Conservation (phyloP, 2,797 vertebrate species). For the Characodon lateralis region DNA sequence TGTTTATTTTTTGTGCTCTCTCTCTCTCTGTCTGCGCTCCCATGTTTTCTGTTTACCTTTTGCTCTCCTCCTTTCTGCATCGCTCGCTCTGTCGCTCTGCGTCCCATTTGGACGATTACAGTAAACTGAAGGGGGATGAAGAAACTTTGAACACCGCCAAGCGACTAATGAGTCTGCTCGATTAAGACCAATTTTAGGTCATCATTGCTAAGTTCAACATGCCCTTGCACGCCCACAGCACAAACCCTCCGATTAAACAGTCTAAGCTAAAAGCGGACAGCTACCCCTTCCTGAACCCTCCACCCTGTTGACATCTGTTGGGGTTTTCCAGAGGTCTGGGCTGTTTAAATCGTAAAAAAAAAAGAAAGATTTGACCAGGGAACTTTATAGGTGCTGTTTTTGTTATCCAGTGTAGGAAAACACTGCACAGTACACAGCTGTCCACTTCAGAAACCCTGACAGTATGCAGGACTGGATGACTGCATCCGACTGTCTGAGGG, state of each 20-base stretch:
- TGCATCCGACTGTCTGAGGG: conserved; percentile 37
- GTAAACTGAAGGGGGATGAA: conserved; percentile 63
- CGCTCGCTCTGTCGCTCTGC: conserved; percentile 22
- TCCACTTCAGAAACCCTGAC: conserved; percentile 22
- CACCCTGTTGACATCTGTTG: conserved; percentile 67
- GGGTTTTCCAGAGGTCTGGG: conserved; percentile 59
- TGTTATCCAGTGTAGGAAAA: conserved; percentile 24
- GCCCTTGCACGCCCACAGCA: conserved; percentile 67
- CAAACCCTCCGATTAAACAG: conserved; percentile 59
- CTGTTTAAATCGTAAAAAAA: conserved; percentile 25
- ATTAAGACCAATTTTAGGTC: conserved; percentile 80
- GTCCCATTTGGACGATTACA: conserved; percentile 75
- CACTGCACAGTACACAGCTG: conserved; percentile 2
- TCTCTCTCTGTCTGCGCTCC: conserved; percentile 15
- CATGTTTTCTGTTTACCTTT: conserved; percentile 48
- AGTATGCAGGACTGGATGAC: conserved; percentile 20
- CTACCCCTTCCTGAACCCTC: conserved; percentile 68
- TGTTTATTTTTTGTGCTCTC: conserved; percentile 44
- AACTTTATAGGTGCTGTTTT: conserved; percentile 38
- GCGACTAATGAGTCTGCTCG: conserved; percentile 78
- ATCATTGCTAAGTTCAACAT: conserved; percentile 72
- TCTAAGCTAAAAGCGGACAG: conserved; percentile 57
- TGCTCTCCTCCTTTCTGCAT: conserved; percentile 24
- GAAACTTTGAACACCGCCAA: conserved; percentile 75
- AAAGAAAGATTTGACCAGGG: conserved; percentile 28